These are phyloP conservation scores for Tachycineta bicolor DNA, from an alignment of 2,113 vertebrate genomes.

Conservation along the genomic window DNA sequence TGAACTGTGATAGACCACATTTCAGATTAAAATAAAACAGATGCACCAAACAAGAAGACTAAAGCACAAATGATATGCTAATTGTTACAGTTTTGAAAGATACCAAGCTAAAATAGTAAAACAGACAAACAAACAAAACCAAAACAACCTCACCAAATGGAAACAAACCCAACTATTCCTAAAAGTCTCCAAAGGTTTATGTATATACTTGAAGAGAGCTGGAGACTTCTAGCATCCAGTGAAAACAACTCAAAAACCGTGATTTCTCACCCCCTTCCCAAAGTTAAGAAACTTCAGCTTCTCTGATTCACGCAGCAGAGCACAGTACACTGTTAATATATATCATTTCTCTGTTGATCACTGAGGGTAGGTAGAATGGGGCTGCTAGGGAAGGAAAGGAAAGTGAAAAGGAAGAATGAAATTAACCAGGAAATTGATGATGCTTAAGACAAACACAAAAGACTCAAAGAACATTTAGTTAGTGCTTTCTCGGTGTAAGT, in stretches of 20 bases:
- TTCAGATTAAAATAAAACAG: neutral
- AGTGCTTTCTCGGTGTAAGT: neutral
- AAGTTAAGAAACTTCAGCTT: neutral
- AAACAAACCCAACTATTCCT: neutral
- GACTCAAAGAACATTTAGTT: neutral
- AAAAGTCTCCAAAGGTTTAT: neutral
- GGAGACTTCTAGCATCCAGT: neutral
- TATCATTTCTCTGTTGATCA: neutral
- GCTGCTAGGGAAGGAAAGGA: neutral
- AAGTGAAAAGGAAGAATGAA: neutral
- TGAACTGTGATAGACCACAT: neutral
- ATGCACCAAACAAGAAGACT: neutral
- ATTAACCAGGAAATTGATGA: neutral
- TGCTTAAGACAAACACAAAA: neutral
- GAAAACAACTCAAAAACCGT: neutral
- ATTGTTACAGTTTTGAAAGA: neutral
- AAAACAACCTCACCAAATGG: neutral
- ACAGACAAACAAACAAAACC: neutral
- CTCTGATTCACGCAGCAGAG: neutral
- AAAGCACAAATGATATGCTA: neutral
- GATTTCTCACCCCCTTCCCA: neutral
- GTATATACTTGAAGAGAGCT: neutral
- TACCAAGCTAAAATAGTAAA: accelerated
- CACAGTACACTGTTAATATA: neutral
- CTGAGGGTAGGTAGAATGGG: neutral